Percentiles rank a stretch among this genome's conserved stretches.
phyloP scores from a whole-genome alignment of 1,140 invertebrate species.

The Nasonia giraulti region DNA sequence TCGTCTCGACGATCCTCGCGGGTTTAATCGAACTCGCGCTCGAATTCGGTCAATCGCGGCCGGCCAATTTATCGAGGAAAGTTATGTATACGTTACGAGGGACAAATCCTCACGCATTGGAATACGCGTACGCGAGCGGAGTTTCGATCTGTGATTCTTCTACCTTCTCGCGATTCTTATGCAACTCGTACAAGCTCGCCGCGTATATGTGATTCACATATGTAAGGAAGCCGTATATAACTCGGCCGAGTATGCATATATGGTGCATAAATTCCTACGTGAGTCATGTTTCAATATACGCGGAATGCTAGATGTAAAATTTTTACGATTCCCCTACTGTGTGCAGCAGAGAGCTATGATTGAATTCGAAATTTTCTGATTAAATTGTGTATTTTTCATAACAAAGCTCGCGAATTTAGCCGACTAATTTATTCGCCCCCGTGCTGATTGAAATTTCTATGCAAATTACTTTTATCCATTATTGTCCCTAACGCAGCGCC shows the following conservation, averaged over 20 bases:
- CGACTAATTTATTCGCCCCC: too few species aligned
- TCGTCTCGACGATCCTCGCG: not conserved
- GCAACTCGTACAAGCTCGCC: not conserved
- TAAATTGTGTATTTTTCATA: not conserved
- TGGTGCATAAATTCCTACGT: not conserved
- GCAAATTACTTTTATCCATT: too few species aligned
- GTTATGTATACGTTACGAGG: too few species aligned
- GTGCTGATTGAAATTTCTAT: too few species aligned
- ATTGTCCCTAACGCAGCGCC: too few species aligned
- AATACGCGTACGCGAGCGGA: not conserved
- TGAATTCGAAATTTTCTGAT: not conserved
- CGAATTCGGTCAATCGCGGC: not conserved
- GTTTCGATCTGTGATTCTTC: not conserved
- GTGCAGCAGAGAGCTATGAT: too few species aligned
- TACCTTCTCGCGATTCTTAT: not conserved
- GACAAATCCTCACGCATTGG: too few species aligned
- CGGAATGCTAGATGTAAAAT: not conserved
- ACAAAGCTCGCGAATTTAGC: too few species aligned
- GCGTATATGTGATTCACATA: not conserved
- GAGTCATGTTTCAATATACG: not conserved
- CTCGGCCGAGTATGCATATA: not conserved
- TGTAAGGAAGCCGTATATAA: not conserved
- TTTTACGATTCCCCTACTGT: too few species aligned
- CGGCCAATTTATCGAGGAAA: too few species aligned
- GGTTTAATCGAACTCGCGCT: not conserved